These are phyloP conservation scores for Prorops nasuta DNA, from an alignment of 1,140 invertebrate species.

Conservation along the genomic window DNA sequence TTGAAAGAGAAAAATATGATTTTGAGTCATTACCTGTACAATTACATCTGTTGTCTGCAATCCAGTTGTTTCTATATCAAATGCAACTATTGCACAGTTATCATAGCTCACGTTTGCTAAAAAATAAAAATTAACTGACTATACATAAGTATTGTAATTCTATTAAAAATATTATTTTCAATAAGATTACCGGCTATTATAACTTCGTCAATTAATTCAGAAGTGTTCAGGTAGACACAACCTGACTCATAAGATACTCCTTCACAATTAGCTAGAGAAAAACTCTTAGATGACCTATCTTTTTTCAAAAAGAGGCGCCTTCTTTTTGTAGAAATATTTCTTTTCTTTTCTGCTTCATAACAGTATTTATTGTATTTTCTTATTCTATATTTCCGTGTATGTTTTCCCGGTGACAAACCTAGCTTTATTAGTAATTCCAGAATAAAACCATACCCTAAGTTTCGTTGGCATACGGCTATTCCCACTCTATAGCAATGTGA, in stretches of 20 bases:
- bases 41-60: constrained; percentile 8
- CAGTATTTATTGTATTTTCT: constrained; percentile 1
- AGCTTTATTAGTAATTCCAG: constrained; percentile 8
- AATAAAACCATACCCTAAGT: constrained; percentile 14
- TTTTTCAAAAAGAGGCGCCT: constrained; percentile 9
- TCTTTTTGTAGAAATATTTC: constrained; percentile 2
- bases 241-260: constrained; percentile 15
- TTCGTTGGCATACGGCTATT: constrained; percentile 19
- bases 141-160: background rate
- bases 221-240: background rate
- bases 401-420: constrained; percentile 8
- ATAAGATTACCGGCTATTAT: constrained; percentile 2
- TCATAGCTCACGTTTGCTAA: background rate
- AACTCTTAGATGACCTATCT: constrained; percentile 8
- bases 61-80: constrained; percentile 17
- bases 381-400: constrained; percentile 9
- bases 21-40: constrained; percentile 8
- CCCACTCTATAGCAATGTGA: constrained; percentile 14
- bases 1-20: background rate
- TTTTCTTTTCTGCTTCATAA: background rate
- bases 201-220: constrained; percentile 11
- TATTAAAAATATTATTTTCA: background rate
- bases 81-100: constrained; percentile 5
- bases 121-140: constrained; percentile 1
- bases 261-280: constrained; percentile 6